Evolutionary conservation across 2,888 invertebrate species (phyloP), one percentile per base, ranked within the genome.

Genomic region (Erebia aethiops): DNA sequence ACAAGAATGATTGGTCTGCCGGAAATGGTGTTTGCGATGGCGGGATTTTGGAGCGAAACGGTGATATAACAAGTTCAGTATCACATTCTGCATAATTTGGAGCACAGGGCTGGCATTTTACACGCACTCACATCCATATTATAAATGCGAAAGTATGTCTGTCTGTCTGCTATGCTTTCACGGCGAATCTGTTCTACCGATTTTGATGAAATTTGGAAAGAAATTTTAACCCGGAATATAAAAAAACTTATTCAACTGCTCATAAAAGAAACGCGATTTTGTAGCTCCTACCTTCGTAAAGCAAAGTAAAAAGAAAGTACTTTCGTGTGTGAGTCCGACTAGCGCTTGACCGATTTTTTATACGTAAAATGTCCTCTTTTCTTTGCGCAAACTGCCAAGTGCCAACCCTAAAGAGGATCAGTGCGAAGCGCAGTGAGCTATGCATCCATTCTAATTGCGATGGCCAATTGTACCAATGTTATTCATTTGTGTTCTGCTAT

Each of bases 1-100:
- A 72, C 61, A 68, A 64, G 65, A 57, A 43, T 54, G 46, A 71
- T n/a, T 56, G 60, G 61, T 61, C 61, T 72, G 66, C 74, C 73
- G 77, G 76, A 76, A 75, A 71, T 72, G 67, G 69, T 56, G 60
- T 65, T 60, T 65, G 76, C 69, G 73, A 77, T 71, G 70, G 76
- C 73, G 70, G 69, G 75, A 78, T 79, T 79, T 78, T 75, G 75
- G 78, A 76, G 78, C 77, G 78, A 76, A 73, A 75, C 75, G 70
- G 66, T 82, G 80, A 81, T 73, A 77, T 77, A 82, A 82, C 77
- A 67, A 75, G 75, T 73, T 73, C 71, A 71, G 75, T 72, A 74
- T 77, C 75, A 71, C 75, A 73, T 78, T 77, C 75, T 76, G 76
- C 75, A 78, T 77, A 72, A 73, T 73, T 77, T 74, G 70, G 66